These are phyloP conservation scores for Globodera rostochiensis DNA, from an alignment of 1,140 invertebrate species.

Conservation along the genomic window DNA sequence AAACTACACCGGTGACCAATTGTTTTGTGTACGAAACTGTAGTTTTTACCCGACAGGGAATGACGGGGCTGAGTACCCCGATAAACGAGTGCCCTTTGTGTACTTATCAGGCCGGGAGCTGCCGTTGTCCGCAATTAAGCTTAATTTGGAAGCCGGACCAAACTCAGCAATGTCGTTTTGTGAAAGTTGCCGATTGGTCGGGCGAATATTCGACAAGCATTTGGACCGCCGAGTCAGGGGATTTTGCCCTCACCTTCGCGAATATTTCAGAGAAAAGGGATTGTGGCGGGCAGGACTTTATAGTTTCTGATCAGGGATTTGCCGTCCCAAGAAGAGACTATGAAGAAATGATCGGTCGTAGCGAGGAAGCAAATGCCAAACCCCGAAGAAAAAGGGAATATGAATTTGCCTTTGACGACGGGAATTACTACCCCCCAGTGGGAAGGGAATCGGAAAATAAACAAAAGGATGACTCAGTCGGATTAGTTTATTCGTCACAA, in stretches of 20 bases:
- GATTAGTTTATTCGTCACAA: conserved; percentile 12
- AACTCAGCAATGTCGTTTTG: conserved; percentile 6
- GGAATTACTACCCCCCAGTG: too few species aligned
- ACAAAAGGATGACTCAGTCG: not conserved
- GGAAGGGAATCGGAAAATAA: too few species aligned
- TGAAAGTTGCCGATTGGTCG: not conserved
- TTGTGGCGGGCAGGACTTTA: not conserved
- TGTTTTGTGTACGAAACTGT: conserved; percentile 17
- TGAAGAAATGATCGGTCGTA: not conserved
- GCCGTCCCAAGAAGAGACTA: not conserved
- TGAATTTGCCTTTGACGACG: too few species aligned
- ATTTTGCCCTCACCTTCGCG: conserved; percentile 11
- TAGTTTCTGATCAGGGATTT: conserved; percentile 11
- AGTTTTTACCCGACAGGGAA: conserved; percentile 12
- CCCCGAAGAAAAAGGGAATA: not conserved
- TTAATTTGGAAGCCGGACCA: conserved; percentile 11
- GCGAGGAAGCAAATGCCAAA: not conserved
- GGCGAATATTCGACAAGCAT: not conserved
- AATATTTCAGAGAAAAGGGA: not conserved
- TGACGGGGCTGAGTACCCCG: not conserved
- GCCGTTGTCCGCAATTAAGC: not conserved
- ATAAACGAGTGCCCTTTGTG: not conserved
- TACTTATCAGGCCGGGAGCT: not conserved
- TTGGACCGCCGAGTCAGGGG: not conserved
- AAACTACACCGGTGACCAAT: not conserved